Evolutionary conservation across 1,140 invertebrate species (phyloP), one percentile per base, ranked within the genome.

Genomic region (Calycopis cecrops): DNA sequence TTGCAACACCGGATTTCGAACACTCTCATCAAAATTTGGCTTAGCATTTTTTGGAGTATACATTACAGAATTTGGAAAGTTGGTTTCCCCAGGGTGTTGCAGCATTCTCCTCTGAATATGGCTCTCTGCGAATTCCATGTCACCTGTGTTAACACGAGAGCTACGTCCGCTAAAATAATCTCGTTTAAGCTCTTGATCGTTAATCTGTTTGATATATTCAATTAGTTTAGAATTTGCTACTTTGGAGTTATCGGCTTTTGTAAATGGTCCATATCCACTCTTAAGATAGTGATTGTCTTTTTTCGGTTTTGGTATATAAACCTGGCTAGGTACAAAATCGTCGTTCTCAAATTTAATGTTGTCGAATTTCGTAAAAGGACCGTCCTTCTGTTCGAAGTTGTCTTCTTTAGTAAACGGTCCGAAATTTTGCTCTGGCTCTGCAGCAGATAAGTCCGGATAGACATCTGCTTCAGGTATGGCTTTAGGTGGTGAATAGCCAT

Each of bases 1-100:
- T 62, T 94, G 93, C 1, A 94, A 81, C 3, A 94, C 92, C 0
- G 93, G 93, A 14, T 92, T 91, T 48, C 93, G 84, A 0, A 91
- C 91, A 38, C 92, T 92, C 63, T 93, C 90, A 64, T 93, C 93
- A 54, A 93, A 89, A 49, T 78, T 79, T 35, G 88, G 73, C 67
- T 89, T 88, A 0, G 89, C 79, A 34, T 89, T 88, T 56, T 83
- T 88, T 2, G 89, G 84, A 0, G 90, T 86, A 62, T 94, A 94
- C 55, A 91, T 77, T 3, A 88, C 75, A 0, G 92, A 93, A 34
- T 90, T 90, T 0, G 92, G 92, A 60, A 92, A 93, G 4, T 86
- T 89, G 0, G 88, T 79, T 50, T 90, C 85, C n/a, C 89, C 89
- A 3, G 91, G 90, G 56, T 92, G 90, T 59, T 93, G 92, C 1